Base-by-base conservation (phyloP, 2,113 vertebrate genomes). In the Speoplatyrhinus poulsoni region DNA sequence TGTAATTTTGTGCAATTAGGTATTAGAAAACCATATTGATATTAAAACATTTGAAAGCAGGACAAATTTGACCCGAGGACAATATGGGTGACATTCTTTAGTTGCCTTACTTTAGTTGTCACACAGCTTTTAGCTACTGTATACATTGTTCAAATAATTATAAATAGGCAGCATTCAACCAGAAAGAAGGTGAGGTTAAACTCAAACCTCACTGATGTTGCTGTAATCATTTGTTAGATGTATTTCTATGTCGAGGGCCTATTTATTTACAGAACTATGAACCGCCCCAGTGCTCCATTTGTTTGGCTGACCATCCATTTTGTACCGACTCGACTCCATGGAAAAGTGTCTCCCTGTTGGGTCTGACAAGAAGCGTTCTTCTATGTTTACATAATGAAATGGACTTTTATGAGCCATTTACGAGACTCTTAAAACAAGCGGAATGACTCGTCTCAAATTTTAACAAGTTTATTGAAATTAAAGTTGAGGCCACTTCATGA, bases 351-450 rank as follows among this genome's bases (percentile, higher is more conserved):
- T 81, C 90, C 56, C 80, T 92, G 88, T 93, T 92, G 94, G 91
- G 90, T 92, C 68, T 88, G 91, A 95, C 95, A 95, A 96, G 95
- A 96, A 95, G 94, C 93, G 93, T 91, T 86, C 90, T 90, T 90
- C 93, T 66, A 82, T 97, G 95, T 99, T 98, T 98, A 96, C 90
- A 94, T 92, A 93, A 93, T 83, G 82, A 88, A 93, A 94, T 90
- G 85, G 87, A 85, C 86, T 84, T 93, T 92, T 91, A 93, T 90
- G 84, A 91, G 90, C 76, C 79, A 72, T 91, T 91, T 89, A 87
- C 73, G 64, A 84, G 83, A 77, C 71, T 73, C 83, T 89, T 73
- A 76, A 88, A 87, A 78, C 26, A 80, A 87, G 65, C 64, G 57
- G 60, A 80, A 82, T 58, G 63, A 86, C 82, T 83, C 26, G 80